Evolutionary conservation across 1,140 invertebrate species (phyloP).

Genomic region (Catajapyx aquilonaris): DNA sequence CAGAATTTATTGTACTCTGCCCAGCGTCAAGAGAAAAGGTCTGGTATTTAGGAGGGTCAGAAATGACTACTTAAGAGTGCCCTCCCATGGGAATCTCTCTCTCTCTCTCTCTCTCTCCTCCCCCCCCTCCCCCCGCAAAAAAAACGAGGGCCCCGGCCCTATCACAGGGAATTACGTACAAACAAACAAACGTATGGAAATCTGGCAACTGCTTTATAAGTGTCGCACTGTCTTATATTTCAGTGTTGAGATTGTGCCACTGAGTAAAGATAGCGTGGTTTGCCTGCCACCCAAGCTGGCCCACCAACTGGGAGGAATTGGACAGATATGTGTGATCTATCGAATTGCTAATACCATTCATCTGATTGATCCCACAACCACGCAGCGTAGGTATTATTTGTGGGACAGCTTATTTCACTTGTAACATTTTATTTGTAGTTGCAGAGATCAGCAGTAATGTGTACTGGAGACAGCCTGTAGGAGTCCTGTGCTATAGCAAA

Average conservation of each 20-base stretch:
- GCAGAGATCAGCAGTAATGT: constrained; percentile 58
- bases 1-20: no score
- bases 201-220: no score
- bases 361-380: constrained; percentile 78
- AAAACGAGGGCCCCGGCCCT: no score
- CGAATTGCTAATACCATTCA: constrained; percentile 76
- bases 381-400: constrained; percentile 46
- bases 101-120: no score
- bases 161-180: no score
- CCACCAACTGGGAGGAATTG: constrained; percentile 78
- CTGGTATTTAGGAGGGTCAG: no score
- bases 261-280: constrained; percentile 91
- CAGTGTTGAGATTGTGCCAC: constrained; percentile 85
- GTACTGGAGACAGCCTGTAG: constrained; percentile 76
- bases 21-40: no score
- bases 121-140: no score
- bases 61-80: no score
- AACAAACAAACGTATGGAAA: no score
- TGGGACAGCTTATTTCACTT: neutral
- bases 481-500: constrained; percentile 68
- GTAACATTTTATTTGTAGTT: constrained; percentile 28
- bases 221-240: no score
- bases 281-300: constrained; percentile 76
- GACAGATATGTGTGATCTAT: constrained; percentile 68
- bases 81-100: no score